phyloP scores from a whole-genome alignment of 2,888 invertebrate species.

The Pachymerium ferrugineum region DNA sequence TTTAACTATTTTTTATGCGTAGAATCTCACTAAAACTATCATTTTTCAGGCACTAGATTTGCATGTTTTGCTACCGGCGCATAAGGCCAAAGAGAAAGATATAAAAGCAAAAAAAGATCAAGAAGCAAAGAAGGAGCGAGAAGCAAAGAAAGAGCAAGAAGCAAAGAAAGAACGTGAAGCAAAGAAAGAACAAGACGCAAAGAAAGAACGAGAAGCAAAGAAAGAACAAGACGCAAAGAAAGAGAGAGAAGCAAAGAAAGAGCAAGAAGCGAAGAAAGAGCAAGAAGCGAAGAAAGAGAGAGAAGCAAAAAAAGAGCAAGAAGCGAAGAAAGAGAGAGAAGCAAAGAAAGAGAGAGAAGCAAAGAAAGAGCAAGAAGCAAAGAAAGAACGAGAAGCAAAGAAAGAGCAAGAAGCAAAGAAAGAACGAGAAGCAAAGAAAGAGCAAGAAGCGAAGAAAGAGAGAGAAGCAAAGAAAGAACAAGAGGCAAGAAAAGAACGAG shows the following conservation, averaged over 20 bases:
- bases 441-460: not conserved
- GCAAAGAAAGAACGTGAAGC: not conserved
- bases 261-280: not conserved
- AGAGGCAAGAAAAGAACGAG: not conserved
- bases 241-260: not conserved
- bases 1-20: not conserved
- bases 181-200: not conserved
- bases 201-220: not conserved
- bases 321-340: not conserved
- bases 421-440: not conserved
- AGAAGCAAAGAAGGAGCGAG: not conserved
- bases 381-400: not conserved
- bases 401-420: not conserved
- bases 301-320: not conserved
- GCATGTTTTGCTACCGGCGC: not conserved
- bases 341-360: not conserved
- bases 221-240: not conserved
- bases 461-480: not conserved
- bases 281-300: not conserved
- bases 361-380: not conserved
- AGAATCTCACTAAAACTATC: not conserved
- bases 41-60: not conserved
- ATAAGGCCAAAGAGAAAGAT: not conserved
- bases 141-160: not conserved
- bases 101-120: not conserved